These are phyloP conservation scores for Euphysa ruthae DNA, from an alignment of 30 jellyfish, hydroid and myxozoan genomes.

Conservation along the genomic window DNA sequence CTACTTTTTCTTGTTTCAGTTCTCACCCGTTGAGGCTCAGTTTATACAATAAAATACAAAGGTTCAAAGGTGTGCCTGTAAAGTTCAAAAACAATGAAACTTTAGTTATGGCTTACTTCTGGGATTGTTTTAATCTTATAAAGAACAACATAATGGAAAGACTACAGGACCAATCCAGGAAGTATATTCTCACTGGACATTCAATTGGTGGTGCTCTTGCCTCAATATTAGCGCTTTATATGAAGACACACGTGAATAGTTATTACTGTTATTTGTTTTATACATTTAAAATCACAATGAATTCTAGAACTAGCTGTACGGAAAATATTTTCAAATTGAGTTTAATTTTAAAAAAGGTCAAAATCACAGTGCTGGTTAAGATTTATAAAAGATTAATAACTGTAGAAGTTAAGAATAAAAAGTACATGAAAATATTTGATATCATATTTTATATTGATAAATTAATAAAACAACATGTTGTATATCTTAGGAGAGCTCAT, in stretches of 20 bases:
- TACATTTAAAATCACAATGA: neutral
- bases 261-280: neutral
- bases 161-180: neutral
- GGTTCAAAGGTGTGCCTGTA: neutral
- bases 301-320: too few species aligned
- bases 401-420: too few species aligned
- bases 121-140: neutral
- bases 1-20: too few species aligned
- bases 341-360: too few species aligned
- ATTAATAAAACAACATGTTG: too few species aligned
- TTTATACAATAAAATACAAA: neutral
- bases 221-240: neutral
- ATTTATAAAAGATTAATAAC: too few species aligned
- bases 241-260: neutral
- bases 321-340: too few species aligned
- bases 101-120: neutral
- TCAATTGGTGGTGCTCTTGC: constrained; percentile 17
- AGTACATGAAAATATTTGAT: too few species aligned
- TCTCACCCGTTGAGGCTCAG: neutral
- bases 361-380: too few species aligned
- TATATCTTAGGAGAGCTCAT: too few species aligned
- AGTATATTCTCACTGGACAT: constrained; percentile 7
- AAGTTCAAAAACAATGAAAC: neutral
- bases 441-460: too few species aligned
- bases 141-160: neutral